Conservation (phyloP, 92 coral and sea anemone genomes). For the Muricea muricata region DNA sequence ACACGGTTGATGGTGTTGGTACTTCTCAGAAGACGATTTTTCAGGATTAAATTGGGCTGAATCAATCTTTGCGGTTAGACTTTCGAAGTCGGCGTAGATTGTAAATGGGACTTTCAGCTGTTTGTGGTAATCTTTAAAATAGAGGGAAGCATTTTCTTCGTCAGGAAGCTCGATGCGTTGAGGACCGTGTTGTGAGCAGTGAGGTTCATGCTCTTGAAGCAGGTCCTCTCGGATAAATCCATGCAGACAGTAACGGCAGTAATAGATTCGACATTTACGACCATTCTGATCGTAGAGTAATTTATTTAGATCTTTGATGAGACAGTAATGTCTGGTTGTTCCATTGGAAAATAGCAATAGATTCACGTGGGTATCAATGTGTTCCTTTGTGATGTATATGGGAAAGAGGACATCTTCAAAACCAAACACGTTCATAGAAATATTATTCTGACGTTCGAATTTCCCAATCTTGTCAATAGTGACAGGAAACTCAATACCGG, state of each 20-base stretch:
- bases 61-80: slow-evolving; percentile 16
- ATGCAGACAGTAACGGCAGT: slow-evolving; percentile 47
- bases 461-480: too few relatives aligned
- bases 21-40: slow-evolving; percentile 19
- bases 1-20: slow-evolving; percentile 52
- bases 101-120: slow-evolving; percentile 9
- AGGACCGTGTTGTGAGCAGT: slow-evolving; percentile 33
- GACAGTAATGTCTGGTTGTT: too few relatives aligned
- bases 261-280: neutral
- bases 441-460: too few relatives aligned
- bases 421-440: neutral
- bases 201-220: slow-evolving; percentile 58
- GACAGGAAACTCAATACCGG: too few relatives aligned
- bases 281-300: too few relatives aligned
- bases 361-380: neutral
- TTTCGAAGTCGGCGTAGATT: slow-evolving; percentile 15
- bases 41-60: neutral
- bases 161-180: slow-evolving; percentile 56
- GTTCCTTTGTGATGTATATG: too few relatives aligned
- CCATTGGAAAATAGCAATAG: slow-evolving; percentile 11
- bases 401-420: slow-evolving; percentile 27
- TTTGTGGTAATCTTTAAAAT: slow-evolving; percentile 23
- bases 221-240: slow-evolving; percentile 55
- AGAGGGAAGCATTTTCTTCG: slow-evolving; percentile 32
- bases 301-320: too few relatives aligned